Evolutionary conservation across 2,888 invertebrate species (phyloP).

Genomic region (Cryptus armator): DNA sequence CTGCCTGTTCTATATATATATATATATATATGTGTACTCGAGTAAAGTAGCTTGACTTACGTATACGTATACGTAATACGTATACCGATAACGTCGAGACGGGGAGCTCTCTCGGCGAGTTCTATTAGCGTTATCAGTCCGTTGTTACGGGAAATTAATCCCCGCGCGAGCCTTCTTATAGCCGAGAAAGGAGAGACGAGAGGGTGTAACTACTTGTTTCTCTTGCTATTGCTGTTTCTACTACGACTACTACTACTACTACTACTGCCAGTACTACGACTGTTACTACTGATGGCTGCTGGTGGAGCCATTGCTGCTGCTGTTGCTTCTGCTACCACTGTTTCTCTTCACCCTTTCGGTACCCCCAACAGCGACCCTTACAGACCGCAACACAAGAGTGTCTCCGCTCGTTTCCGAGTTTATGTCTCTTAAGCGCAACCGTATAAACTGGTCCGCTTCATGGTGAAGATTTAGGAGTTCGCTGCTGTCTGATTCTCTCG

Average conservation of each 20-base stretch:
- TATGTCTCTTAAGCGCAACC: conserved; percentile 40
- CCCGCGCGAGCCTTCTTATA: conserved; percentile 48
- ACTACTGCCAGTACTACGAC: neutral
- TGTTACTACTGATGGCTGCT: neutral
- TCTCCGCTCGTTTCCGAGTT: conserved; percentile 45
- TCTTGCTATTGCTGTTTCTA: conserved; percentile 7
- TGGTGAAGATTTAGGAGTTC: conserved; percentile 38
- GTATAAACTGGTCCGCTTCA: conserved; percentile 44
- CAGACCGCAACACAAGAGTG: neutral
- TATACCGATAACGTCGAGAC: conserved; percentile 45
- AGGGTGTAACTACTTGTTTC: conserved; percentile 28
- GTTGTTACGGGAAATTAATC: conserved; percentile 56
- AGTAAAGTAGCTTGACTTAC: neutral
- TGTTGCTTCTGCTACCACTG: conserved; percentile 6
- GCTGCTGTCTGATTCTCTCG: conserved; percentile 30
- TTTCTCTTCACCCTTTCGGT: conserved; percentile 4
- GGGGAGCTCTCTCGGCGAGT: conserved; percentile 10
- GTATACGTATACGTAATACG: conserved; percentile 32
- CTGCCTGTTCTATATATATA: neutral
- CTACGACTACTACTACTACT: neutral
- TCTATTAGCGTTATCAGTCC: conserved; percentile 54
- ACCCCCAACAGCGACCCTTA: neutral
- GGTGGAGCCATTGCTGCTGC: neutral
- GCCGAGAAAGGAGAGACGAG: conserved; percentile 25
- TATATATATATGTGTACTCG: neutral